Base-by-base conservation (phyloP, 2,797 vertebrate species). In the Falco berigora region DNA sequence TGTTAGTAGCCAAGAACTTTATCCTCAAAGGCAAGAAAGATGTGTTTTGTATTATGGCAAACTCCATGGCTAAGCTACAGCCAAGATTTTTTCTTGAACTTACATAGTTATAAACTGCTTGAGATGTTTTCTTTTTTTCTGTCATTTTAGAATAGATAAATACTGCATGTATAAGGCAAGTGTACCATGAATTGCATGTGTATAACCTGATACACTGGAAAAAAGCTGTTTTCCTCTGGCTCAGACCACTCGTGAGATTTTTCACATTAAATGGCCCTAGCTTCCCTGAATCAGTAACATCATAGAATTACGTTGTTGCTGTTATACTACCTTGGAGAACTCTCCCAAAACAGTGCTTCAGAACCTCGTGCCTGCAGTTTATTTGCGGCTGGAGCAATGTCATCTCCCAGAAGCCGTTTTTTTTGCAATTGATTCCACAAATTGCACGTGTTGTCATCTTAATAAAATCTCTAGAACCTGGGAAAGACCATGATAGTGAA, bases 381-480 rank as follows among this genome's bases (percentile, higher is more conserved):
- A 4, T 52, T 36, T 59, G 27, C 56, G 20, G 9, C 4, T 52
- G 82, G 50, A 75, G 58, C 69, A 78, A 20, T 3, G 1, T 19
- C 15, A 8, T 72, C 66, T 74, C 72, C 68, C 64, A 50, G 63
- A 52, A 61, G 55, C 34, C 0, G 0, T 32, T 17, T 3, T 3
- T 71, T 80, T 28, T 36, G 77, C 61, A 47, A 0, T 15, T n/a
- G 64, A 40, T 72, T 21, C 50, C 68, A 53, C 66, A 74, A 62
- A 22, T 22, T 28, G 18, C 56, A n/a, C 0, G 0, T 46, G 66
- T 52, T 55, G 66, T 21, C 42, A 9, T 36, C 8, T 16, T 28
- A 4, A 32, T 59, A 5, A 52, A 46, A 19, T 28, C 53, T 9
- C 23, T 40, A 59, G 58, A 84, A 12, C 14, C 23, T 28, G 46